phyloP scores from a whole-genome alignment of 2,113 vertebrate genomes.

The Phocoena sinus region DNA sequence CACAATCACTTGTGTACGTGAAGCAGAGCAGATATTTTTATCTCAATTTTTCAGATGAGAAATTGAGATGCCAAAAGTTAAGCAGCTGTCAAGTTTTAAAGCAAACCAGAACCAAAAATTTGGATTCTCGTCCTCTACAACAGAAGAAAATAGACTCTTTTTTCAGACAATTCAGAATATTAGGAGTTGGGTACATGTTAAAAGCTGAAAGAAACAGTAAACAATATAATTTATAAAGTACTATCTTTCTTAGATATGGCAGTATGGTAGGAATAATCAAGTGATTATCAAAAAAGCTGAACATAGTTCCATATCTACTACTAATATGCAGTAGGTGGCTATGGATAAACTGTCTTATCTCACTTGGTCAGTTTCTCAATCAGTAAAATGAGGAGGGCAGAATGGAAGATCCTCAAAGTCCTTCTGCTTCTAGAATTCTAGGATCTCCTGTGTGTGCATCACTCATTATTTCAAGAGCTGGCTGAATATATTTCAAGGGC shows the following conservation, averaged over 20 bases:
- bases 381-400: background rate
- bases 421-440: background rate
- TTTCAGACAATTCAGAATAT: background rate
- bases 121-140: background rate
- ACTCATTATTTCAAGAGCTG: background rate
- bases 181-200: background rate
- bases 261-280: background rate
- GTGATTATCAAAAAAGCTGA: background rate
- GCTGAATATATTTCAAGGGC: background rate
- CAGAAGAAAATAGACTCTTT: background rate
- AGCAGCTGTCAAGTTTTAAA: constrained; percentile 6
- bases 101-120: background rate
- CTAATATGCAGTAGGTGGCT: background rate
- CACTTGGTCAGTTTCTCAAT: background rate
- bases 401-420: background rate
- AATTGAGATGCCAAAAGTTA: constrained; percentile 37
- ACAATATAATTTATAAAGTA: background rate
- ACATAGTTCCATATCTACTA: background rate
- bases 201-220: background rate
- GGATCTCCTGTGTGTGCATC: background rate
- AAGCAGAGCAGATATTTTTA: constrained; percentile 36
- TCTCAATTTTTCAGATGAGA: constrained; percentile 27
- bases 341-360: background rate
- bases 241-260: background rate
- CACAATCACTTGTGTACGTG: background rate